A percentile compares a stretch with the other conserved stretches of the same genome.
Conservation (phyloP, 2,797 vertebrate species). For the Ceryle rudis region DNA sequence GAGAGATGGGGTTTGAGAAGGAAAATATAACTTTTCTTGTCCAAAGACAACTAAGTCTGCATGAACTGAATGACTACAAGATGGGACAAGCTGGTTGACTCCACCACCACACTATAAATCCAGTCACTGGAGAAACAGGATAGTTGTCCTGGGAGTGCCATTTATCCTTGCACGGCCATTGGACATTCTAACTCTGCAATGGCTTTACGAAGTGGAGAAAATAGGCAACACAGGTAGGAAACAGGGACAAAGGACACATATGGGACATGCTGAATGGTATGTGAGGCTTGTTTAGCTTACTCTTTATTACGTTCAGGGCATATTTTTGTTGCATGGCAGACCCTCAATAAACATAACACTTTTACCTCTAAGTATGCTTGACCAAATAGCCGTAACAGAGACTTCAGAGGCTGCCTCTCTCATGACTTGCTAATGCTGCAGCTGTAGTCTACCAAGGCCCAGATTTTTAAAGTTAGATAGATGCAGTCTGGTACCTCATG, state of each 20-base stretch:
- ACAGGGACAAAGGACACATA: neutral
- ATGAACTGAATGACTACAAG: neutral
- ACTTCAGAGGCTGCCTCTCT: neutral
- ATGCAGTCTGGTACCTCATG: neutral
- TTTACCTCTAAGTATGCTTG: neutral
- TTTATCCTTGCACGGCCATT: neutral
- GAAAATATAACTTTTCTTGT: neutral
- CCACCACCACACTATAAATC: neutral
- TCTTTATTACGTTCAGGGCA: neutral
- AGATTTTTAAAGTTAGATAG: conserved; percentile 2
- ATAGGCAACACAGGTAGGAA: neutral
- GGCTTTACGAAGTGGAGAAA: neutral
- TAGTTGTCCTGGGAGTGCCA: neutral
- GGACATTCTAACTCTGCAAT: neutral
- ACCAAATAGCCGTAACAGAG: neutral
- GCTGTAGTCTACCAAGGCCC: neutral
- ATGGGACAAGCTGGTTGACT: neutral
- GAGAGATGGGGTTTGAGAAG: neutral
- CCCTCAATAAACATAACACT: neutral
- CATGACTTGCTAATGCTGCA: neutral
- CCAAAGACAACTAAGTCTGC: neutral
- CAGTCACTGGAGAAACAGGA: neutral
- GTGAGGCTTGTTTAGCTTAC: neutral
- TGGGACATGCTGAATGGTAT: neutral
- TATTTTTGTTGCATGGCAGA: neutral